These are phyloP conservation scores for Synchiropus splendidus DNA, from an alignment of 2,113 vertebrate species.

Conservation along the genomic window DNA sequence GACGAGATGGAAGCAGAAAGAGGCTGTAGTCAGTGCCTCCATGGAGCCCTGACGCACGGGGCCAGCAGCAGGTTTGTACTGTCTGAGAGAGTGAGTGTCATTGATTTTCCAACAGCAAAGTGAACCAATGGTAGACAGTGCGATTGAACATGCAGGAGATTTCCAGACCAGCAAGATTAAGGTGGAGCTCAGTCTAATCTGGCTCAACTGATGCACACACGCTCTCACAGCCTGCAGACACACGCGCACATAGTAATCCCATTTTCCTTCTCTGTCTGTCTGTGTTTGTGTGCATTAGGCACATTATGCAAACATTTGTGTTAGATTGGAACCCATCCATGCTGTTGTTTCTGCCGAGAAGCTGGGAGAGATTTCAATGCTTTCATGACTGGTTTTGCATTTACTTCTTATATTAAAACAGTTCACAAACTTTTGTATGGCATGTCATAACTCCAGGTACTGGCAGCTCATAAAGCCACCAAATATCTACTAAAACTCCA, in stretches of 20 bases:
- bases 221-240: slow-evolving; percentile 34
- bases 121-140: slow-evolving; percentile 6
- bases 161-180: slow-evolving; percentile 25
- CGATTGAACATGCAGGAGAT: slow-evolving; percentile 9
- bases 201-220: slow-evolving; percentile 58
- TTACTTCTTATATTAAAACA: too few relatives aligned
- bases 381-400: too few relatives aligned
- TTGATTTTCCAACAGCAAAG: background rate
- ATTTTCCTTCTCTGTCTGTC: slow-evolving; percentile 21
- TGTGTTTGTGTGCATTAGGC: slow-evolving; percentile 7
- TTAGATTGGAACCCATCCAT: background rate
- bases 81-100: slow-evolving; percentile 8
- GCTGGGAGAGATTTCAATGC: too few relatives aligned
- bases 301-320: slow-evolving; percentile 10
- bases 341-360: too few relatives aligned
- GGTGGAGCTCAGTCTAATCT: slow-evolving; percentile 53
- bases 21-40: slow-evolving; percentile 37
- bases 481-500: too few relatives aligned
- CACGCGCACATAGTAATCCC: slow-evolving; percentile 42
- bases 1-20: slow-evolving; percentile 24
- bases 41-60: slow-evolving; percentile 49
- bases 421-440: too few relatives aligned
- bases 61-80: slow-evolving; percentile 38
- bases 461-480: too few relatives aligned
- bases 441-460: too few relatives aligned